Evolutionary conservation across 2,888 invertebrate species (phyloP).

Genomic region (Iphiclides podalirius): DNA sequence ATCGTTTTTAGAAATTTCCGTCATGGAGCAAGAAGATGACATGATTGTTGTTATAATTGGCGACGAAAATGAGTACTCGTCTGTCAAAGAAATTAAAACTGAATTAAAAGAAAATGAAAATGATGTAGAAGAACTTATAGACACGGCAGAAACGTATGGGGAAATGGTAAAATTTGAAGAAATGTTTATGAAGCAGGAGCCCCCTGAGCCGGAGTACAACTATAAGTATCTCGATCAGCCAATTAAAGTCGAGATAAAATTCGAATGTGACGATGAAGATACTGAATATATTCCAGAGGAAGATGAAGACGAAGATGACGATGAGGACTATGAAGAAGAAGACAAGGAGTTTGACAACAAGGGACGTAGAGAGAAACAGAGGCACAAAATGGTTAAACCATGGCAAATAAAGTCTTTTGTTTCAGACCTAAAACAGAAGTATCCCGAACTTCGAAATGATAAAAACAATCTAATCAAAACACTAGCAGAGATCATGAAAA

Average conservation of each 20-base stretch:
- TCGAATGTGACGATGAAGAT: conserved; percentile 23
- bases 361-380: conserved; percentile 33
- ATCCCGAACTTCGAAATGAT: conserved; percentile 48
- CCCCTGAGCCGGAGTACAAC: conserved; percentile 13
- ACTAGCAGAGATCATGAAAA: conserved; percentile 53
- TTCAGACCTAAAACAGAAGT: conserved; percentile 38
- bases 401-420: conserved; percentile 44
- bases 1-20: conserved; percentile 6
- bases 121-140: conserved; percentile 37
- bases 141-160: conserved; percentile 41
- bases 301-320: conserved; percentile 19
- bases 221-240: conserved; percentile 5
- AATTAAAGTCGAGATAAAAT: conserved; percentile 8
- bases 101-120: conserved; percentile 33
- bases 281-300: conserved; percentile 27
- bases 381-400: conserved; percentile 29
- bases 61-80: conserved; percentile 33
- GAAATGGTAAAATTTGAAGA: conserved; percentile 33
- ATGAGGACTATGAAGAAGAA: conserved; percentile 10
- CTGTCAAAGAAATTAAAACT: conserved; percentile 33
- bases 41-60: conserved; percentile 44
- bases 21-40: conserved; percentile 43
- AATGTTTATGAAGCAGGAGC: conserved; percentile 22
- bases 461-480: conserved; percentile 43
- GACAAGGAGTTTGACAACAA: conserved; percentile 22